Percentiles rank a stretch among this genome's conserved stretches.
Evolutionary conservation across 2,797 vertebrate species (phyloP).

Genomic region (Cercopithecus petaurista): DNA sequence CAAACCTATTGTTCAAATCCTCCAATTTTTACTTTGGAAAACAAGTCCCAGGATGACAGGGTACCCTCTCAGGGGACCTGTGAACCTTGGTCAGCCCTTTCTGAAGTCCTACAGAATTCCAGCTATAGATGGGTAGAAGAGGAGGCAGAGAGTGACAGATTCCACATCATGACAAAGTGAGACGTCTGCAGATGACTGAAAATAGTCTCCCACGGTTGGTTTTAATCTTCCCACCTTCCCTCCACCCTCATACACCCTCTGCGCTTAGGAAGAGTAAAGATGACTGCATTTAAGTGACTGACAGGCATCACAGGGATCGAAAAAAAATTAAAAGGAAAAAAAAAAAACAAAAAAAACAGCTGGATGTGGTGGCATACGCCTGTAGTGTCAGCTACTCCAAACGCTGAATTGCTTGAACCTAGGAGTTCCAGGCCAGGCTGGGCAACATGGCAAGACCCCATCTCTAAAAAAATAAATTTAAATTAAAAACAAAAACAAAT

Average conservation of each 20-base stretch:
- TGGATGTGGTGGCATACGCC: background rate
- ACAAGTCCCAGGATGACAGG: background rate
- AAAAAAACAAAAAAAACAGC: background rate
- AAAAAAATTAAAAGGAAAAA: background rate
- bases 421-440: background rate
- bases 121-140: background rate
- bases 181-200: background rate
- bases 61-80: background rate
- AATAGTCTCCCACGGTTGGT: background rate
- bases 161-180: background rate
- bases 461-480: background rate
- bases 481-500: background rate
- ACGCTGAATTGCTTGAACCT: background rate
- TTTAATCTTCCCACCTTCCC: background rate
- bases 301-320: background rate
- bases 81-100: background rate
- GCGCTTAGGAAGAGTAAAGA: background rate
- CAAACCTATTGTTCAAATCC: background rate
- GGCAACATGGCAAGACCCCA: background rate
- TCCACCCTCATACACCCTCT: too few relatives aligned
- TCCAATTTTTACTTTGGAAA: constrained; percentile 21
- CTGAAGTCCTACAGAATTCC: background rate
- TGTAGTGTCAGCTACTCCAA: background rate
- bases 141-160: background rate
- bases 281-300: background rate